Conservation (phyloP, 2,113 vertebrate species). For the Colius striatus region DNA sequence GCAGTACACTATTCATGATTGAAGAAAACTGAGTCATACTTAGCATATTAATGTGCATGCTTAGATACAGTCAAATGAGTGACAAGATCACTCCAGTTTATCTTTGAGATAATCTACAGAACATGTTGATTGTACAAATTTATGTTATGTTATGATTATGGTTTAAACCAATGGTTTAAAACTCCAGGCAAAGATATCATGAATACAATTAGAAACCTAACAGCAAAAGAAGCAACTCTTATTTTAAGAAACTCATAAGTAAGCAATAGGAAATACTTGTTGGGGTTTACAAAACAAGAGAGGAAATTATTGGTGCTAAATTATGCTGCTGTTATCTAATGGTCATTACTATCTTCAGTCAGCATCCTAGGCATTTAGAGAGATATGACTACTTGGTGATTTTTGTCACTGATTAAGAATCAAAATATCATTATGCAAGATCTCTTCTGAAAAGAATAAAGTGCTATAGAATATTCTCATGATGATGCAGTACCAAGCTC, state of each 20-base stretch:
- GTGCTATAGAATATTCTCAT: not conserved
- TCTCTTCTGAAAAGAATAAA: not conserved
- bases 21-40: not conserved
- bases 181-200: not conserved
- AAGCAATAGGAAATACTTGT: not conserved
- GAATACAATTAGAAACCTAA: not conserved
- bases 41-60: not conserved
- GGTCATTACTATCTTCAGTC: not conserved
- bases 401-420: not conserved
- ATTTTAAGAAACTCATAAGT: not conserved
- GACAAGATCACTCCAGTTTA: not conserved
- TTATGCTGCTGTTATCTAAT: not conserved
- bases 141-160: not conserved
- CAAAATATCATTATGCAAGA: not conserved
- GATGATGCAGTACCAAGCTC: not conserved
- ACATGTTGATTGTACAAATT: not conserved
- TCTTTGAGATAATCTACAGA: constrained; percentile 4
- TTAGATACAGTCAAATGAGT: not conserved
- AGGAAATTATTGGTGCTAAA: not conserved
- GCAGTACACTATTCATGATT: not conserved
- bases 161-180: not conserved
- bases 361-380: not conserved
- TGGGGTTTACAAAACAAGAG: not conserved
- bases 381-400: not conserved
- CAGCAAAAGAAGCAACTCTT: not conserved